Evolutionary conservation across 2,113 vertebrate species (phyloP).

Genomic region (Tyrannus savana): DNA sequence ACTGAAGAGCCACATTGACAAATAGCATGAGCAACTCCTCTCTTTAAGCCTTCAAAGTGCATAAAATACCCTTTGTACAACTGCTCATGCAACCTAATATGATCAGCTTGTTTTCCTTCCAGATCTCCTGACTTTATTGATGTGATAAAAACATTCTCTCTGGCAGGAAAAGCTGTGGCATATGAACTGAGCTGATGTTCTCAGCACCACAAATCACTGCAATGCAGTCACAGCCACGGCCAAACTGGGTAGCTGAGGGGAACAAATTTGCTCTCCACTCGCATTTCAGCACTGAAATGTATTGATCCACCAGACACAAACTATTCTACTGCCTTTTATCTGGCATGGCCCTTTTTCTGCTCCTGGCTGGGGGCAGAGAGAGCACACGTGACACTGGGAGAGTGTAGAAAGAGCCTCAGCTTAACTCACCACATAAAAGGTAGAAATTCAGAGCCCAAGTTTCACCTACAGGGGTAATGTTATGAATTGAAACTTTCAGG

Average conservation of each 20-base stretch:
- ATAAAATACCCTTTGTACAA: neutral
- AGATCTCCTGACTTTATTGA: neutral
- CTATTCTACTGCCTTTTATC: neutral
- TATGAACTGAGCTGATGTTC: neutral
- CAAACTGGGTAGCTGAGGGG: neutral
- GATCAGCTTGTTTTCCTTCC: neutral
- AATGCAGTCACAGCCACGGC: slow-evolving; percentile 20
- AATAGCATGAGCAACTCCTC: neutral
- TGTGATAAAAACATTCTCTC: neutral
- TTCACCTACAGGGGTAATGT: rapidly evolving
- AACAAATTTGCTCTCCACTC: neutral
- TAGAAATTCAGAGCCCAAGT: neutral
- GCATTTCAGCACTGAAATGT: neutral
- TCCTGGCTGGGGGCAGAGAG: neutral
- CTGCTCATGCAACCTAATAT: neutral
- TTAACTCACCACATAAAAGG: neutral
- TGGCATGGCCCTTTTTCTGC: neutral
- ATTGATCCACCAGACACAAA: neutral
- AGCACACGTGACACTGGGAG: neutral
- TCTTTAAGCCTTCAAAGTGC: neutral
- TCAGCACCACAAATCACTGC: neutral
- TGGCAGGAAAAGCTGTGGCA: neutral
- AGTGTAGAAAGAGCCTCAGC: neutral
- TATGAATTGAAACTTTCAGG: neutral
- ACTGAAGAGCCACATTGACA: neutral